These are phyloP conservation scores for Orchesella cincta DNA, from an alignment of 1,140 invertebrate genomes.

Conservation along the genomic window DNA sequence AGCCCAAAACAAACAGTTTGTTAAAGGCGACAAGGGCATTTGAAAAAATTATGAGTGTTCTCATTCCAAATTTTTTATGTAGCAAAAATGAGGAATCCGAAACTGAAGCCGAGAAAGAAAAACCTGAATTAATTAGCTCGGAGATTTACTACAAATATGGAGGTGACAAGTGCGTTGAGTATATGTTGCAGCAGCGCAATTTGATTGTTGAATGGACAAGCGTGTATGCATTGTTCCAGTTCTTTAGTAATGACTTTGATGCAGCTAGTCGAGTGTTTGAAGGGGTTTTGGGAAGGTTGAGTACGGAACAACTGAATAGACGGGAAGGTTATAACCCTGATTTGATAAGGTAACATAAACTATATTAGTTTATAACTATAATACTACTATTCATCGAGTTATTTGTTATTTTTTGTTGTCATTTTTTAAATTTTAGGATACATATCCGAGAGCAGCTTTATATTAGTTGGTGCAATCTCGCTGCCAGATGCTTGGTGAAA, in stretches of 20 bases:
- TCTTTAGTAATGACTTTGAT: conserved; percentile 31
- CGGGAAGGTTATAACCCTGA: conserved; percentile 39
- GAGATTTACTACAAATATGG: conserved; percentile 30
- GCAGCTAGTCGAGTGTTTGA: conserved; percentile 32
- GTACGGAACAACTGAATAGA: conserved; percentile 2
- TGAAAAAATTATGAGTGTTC: conserved; percentile 35
- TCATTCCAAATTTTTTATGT: background rate
- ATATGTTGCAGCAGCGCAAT: conserved; percentile 39
- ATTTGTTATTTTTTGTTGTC: background rate
- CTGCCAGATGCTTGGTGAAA: conserved; percentile 31
- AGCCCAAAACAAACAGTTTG: conserved; percentile 33
- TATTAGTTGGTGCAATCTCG: conserved; percentile 47
- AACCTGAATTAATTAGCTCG: background rate
- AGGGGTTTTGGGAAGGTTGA: conserved; percentile 32
- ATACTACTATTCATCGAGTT: background rate
- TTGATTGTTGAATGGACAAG: conserved; percentile 46
- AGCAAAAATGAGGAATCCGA: background rate
- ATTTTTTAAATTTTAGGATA: conserved; percentile 28
- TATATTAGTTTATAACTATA: no score
- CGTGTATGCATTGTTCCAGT: conserved; percentile 43
- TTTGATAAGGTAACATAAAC: conserved; percentile 43
- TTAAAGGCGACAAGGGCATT: conserved; percentile 45
- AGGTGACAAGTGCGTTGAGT: conserved; percentile 46
- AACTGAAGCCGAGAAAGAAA: background rate
- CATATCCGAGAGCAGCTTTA: conserved; percentile 48